phyloP scores from a whole-genome alignment of 1,140 invertebrate species.

The Acarapis woodi region DNA sequence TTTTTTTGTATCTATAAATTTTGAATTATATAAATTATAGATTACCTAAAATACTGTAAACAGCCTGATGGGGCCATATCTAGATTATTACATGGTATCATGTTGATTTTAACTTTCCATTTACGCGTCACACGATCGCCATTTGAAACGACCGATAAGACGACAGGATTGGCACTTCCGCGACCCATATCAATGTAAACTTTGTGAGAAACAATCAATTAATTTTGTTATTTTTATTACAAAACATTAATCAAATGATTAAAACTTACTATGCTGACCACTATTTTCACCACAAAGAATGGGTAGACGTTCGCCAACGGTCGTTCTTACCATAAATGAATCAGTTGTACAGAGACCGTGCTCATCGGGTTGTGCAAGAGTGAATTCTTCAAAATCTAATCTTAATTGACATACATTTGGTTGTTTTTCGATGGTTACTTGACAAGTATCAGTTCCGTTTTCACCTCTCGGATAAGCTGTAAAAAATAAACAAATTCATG shows the following conservation, averaged over 20 bases:
- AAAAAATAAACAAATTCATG: no score
- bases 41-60: conserved; percentile 14
- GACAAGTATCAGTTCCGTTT: conserved; percentile 31
- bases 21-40: no score
- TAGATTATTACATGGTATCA: conserved; percentile 37
- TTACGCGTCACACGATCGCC: conserved; percentile 28
- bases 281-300: conserved; percentile 44
- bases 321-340: conserved; percentile 31
- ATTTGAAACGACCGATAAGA: conserved; percentile 30
- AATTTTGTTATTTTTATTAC: neutral
- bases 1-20: no score
- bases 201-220: conserved; percentile 16
- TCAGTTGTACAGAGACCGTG: conserved; percentile 38
- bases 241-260: neutral
- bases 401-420: conserved; percentile 40
- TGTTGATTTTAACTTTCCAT: conserved; percentile 44
- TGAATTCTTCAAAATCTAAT: conserved; percentile 41
- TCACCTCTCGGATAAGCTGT: conserved; percentile 38
- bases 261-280: conserved; percentile 44
- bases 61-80: conserved; percentile 16
- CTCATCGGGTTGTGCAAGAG: conserved; percentile 34
- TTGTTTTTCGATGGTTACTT: conserved; percentile 32
- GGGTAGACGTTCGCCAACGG: conserved; percentile 32
- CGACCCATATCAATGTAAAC: conserved; percentile 36
- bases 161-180: conserved; percentile 26